A percentile compares a stretch with the other conserved stretches of the same genome.
Evolutionary conservation across 2,113 vertebrate genomes (phyloP).

Genomic region (Boleophthalmus pectinirostris): DNA sequence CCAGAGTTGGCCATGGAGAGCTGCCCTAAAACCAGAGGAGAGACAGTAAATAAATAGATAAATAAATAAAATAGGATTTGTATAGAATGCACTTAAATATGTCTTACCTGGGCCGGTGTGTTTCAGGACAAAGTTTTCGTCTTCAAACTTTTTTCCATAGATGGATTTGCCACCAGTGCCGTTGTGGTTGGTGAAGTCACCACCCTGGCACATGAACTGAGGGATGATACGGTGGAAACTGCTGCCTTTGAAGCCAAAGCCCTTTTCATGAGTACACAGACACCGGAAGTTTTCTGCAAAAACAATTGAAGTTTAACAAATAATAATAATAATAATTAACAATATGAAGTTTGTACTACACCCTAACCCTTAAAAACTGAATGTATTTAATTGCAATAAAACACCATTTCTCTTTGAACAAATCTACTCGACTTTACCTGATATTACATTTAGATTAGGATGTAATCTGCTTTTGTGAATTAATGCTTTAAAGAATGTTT

Average conservation of each 20-base stretch:
- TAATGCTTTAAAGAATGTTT: background rate
- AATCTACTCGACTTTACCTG: background rate
- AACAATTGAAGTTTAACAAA: background rate
- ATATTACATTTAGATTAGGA: background rate
- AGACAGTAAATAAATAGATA: background rate
- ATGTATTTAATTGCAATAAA: too few species aligned
- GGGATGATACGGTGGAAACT: slow-evolving; percentile 96
- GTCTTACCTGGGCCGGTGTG: slow-evolving; percentile 89
- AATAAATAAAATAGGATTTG: background rate
- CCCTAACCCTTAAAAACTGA: too few species aligned
- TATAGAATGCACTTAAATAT: too few species aligned
- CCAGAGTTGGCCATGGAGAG: slow-evolving; percentile 95
- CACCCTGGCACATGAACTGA: slow-evolving; percentile 98
- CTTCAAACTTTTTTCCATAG: slow-evolving; percentile 94
- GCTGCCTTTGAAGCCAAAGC: slow-evolving; percentile 96
- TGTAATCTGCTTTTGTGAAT: background rate
- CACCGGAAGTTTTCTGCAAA: slow-evolving; percentile 92
- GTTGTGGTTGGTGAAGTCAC: slow-evolving; percentile 98
- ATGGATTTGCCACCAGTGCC: slow-evolving; percentile 97
- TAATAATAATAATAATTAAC: too few species aligned
- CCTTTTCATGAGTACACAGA: slow-evolving; percentile 94
- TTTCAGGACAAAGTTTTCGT: slow-evolving; percentile 98
- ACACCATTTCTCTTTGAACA: background rate
- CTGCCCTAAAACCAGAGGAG: slow-evolving; percentile 72
- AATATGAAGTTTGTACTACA: too few species aligned